Evolutionary conservation across 2,888 invertebrate genomes (phyloP).

Genomic region (Empis livida): DNA sequence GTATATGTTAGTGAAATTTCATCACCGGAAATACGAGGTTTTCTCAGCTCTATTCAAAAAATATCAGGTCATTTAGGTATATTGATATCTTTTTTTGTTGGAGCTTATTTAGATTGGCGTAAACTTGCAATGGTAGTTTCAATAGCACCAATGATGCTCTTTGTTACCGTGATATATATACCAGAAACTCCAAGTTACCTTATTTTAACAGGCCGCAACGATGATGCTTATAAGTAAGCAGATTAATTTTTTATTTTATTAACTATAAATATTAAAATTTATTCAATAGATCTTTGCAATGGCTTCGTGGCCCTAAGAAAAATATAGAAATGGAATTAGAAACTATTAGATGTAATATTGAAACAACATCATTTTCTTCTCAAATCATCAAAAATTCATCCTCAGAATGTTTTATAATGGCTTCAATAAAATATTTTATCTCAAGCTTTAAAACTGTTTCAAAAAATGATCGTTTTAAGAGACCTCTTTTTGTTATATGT

Average conservation of each 20-base stretch:
- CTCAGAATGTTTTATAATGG: not conserved
- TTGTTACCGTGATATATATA: conserved; percentile 61
- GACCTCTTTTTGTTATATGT: conserved; percentile 69
- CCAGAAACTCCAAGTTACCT: conserved; percentile 84
- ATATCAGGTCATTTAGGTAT: conserved; percentile 77
- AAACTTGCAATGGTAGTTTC: conserved; percentile 71
- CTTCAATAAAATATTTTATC: not conserved
- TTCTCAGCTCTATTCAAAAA: conserved; percentile 74
- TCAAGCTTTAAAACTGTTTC: conserved; percentile 10
- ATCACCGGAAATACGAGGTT: conserved; percentile 72
- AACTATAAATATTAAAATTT: conserved; percentile 20
- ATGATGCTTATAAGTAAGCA: conserved; percentile 43
- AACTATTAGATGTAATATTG: conserved; percentile 51
- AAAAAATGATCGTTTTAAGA: conserved; percentile 41
- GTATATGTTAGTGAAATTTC: conserved; percentile 89
- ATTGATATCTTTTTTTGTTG: conserved; percentile 68
- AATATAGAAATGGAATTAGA: conserved; percentile 65
- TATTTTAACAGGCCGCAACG: conserved; percentile 61
- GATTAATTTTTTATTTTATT: not conserved
- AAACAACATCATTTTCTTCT: not conserved
- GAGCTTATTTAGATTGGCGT: conserved; percentile 73
- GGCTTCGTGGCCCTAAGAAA: conserved; percentile 69
- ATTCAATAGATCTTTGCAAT: conserved; percentile 47
- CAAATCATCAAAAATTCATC: not conserved
- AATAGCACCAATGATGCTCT: conserved; percentile 61